Evolutionary conservation across 1,140 invertebrate species (phyloP), one percentile per base, ranked within the genome.

Genomic region (Apis cerana): DNA sequence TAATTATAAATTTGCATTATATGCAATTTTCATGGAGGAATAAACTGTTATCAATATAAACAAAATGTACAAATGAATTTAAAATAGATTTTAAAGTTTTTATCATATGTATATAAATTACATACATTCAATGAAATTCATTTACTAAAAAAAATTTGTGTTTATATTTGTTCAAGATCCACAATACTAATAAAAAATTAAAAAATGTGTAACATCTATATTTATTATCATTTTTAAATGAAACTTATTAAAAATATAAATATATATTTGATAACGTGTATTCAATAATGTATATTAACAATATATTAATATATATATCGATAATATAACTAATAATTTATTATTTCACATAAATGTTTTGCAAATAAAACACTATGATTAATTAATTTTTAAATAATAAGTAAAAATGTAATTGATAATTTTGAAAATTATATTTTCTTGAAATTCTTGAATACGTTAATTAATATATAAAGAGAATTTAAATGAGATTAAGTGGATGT

Each of bases 141-240:
- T 23, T 43, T n/a, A 52, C 43, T 59, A 76, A 8, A 19, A 23
- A 61, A 15, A 19, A 43, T 4, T 76, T n/a, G 48, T 76, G 50
- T 65, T 65, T 61, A 80, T 17, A 27, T 65, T 64, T 65, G 52
- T 56, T n/a, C 9, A 56, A 58, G 17, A 65, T 75, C 27, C 10
- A 48, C 50, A 27, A 72, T 48, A 21, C 27, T 48, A 52, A 75
- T 58, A 23, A 54, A 80, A 79, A 56, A 11, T 15, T 27, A 21
- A 56, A 58, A 15, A 19, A 23, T n/a, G 17, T 50, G 23, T 15
- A 43, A 68, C 13, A 52, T 33, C 5, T 7, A 62, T 8, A 13
- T 23, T 19, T 15, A 21, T 56, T 33, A 27, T 8, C 0, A 59
- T 58, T 43, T 17, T 21, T 19, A 33, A 71, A 13, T 10, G n/a